phyloP scores from a whole-genome alignment of 2,113 vertebrate species.

The Pygoscelis antarcticus region DNA sequence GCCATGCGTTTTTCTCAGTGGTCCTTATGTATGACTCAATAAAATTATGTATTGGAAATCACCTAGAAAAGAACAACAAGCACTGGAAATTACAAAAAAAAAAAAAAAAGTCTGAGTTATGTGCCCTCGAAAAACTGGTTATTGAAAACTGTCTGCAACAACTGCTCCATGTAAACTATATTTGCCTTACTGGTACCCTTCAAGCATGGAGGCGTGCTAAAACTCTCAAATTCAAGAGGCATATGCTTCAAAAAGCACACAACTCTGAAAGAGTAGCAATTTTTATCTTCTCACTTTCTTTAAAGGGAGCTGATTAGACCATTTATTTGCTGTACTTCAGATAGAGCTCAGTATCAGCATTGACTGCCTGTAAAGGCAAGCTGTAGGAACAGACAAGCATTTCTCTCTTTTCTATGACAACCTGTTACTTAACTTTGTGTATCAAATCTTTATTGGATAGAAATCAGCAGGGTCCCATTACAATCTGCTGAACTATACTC shows the following conservation, averaged over 20 bases:
- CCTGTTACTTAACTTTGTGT: not conserved
- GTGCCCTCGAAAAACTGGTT: not conserved
- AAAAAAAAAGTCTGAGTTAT: not conserved
- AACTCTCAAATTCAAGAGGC: not conserved
- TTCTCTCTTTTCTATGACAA: not conserved
- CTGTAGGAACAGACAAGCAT: accelerated
- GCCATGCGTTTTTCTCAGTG: not conserved
- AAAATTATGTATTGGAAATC: not conserved
- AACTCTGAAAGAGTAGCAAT: not conserved
- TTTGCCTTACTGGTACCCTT: not conserved
- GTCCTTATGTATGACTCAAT: not conserved
- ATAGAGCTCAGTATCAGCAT: not conserved
- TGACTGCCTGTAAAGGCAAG: not conserved
- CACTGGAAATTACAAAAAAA: not conserved
- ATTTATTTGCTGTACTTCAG: not conserved
- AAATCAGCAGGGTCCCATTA: not conserved
- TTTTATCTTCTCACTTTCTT: not conserved
- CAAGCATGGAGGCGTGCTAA: not conserved
- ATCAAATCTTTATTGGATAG: not conserved
- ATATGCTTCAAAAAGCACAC: not conserved
- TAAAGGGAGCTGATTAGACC: not conserved
- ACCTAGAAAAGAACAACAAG: not conserved
- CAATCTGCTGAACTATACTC: not conserved
- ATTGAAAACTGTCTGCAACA: not conserved
- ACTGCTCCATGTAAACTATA: too few relatives aligned